Conservation (phyloP, 1,140 invertebrate genomes). For the Hesperophylax magnus region DNA sequence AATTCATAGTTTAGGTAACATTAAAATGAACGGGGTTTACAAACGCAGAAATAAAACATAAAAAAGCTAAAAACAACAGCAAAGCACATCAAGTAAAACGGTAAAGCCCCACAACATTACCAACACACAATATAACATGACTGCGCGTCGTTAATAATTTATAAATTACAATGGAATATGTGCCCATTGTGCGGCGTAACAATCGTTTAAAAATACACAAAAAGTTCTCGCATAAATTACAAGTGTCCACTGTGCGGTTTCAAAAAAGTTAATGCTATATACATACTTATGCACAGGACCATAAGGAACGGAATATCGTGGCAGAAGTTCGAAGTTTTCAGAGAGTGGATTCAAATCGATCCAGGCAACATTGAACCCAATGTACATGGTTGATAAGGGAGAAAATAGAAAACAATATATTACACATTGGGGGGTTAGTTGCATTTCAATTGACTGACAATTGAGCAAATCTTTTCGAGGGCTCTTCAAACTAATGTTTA, state of each 20-base stretch:
- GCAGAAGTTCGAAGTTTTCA: too few relatives aligned
- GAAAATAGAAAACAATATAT: neutral
- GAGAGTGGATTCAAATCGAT: neutral
- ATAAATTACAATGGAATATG: neutral
- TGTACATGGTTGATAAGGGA: neutral
- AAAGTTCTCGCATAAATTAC: too few relatives aligned
- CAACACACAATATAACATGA: neutral
- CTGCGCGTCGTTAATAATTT: neutral
- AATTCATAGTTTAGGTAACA: too few relatives aligned
- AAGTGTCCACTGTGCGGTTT: too few relatives aligned
- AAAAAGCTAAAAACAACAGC: too few relatives aligned
- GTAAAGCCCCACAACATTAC: too few relatives aligned
- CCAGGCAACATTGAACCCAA: neutral
- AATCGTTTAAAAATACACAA: neutral
- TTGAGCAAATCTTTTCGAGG: neutral
- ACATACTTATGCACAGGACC: too few relatives aligned
- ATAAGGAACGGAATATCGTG: neutral
- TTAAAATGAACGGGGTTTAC: too few relatives aligned
- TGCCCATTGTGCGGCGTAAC: slow-evolving; percentile 7
- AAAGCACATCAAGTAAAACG: too few relatives aligned
- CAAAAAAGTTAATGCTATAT: too few relatives aligned
- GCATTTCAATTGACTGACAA: neutral
- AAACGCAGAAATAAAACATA: too few relatives aligned
- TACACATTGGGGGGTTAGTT: neutral
- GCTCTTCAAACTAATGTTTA: neutral